These are phyloP conservation scores for Phymastichus coffea DNA, from an alignment of 1,140 invertebrate species.

Conservation along the genomic window DNA sequence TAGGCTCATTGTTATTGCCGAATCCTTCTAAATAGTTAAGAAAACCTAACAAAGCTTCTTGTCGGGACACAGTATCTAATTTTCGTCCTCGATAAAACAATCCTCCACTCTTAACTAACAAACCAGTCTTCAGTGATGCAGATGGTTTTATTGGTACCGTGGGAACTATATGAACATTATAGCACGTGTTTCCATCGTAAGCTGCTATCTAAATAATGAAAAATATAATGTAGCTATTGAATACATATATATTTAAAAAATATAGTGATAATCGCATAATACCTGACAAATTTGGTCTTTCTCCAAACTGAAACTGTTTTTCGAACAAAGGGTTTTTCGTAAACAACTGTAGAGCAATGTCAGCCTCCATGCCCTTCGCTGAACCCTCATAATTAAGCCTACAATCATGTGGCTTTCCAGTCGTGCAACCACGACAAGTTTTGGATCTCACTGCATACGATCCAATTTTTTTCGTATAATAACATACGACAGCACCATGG, in stretches of 20 bases:
- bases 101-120: constrained; percentile 6
- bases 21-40: not conserved
- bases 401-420: not conserved
- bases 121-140: constrained; percentile 5
- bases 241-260: too few species aligned
- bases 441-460: not conserved
- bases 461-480: not conserved
- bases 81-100: constrained; percentile 10
- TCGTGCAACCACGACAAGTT: not conserved
- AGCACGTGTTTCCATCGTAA: too few species aligned
- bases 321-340: not conserved
- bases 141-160: constrained; percentile 6
- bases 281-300: too few species aligned
- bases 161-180: too few species aligned
- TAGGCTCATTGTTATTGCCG: too few species aligned
- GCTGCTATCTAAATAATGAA: too few species aligned
- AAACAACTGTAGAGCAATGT: not conserved
- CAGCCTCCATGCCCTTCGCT: not conserved
- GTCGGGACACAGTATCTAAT: not conserved
- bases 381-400: not conserved
- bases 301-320: too few species aligned
- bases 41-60: not conserved
- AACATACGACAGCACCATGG: not conserved
- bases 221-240: too few species aligned
- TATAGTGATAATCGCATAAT: too few species aligned